A percentile compares a stretch with the other conserved stretches of the same genome.
phyloP scores from a whole-genome alignment of 92 coral and sea anemone species.

The Epizoanthus rinbou region DNA sequence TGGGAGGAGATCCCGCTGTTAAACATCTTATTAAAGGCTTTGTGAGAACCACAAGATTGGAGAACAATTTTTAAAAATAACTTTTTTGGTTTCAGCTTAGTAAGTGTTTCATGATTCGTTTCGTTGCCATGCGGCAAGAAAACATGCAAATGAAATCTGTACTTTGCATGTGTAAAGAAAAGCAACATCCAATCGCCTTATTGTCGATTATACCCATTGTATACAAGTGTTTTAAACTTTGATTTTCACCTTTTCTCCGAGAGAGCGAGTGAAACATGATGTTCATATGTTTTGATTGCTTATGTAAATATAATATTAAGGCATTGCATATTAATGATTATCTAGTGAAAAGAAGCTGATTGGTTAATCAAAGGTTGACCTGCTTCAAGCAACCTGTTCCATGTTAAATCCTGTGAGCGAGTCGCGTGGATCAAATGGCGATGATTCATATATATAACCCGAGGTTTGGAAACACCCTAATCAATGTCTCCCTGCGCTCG shows the following conservation, averaged over 20 bases:
- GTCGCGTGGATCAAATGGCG: constrained; percentile 43
- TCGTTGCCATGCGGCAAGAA: too few relatives aligned
- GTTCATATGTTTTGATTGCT: constrained; percentile 8
- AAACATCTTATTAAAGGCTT: too few relatives aligned
- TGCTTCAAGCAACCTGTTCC: constrained; percentile 43
- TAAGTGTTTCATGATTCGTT: too few relatives aligned
- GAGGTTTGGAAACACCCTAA: constrained; percentile 41
- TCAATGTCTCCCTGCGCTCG: constrained; percentile 28
- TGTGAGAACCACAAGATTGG: too few relatives aligned
- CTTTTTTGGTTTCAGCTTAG: too few relatives aligned
- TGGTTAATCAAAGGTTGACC: constrained; percentile 14
- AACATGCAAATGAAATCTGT: too few relatives aligned
- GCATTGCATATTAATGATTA: constrained; percentile 29
- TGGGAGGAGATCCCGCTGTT: too few relatives aligned
- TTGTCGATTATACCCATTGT: not conserved
- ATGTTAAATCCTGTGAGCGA: constrained; percentile 24
- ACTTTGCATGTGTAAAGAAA: too few relatives aligned
- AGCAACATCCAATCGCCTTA: not conserved
- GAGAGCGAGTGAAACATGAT: not conserved
- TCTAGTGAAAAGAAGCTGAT: constrained; percentile 11
- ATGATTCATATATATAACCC: constrained; percentile 38
- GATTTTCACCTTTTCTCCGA: not conserved
- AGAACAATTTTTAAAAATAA: too few relatives aligned
- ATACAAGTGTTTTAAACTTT: not conserved
- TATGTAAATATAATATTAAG: constrained; percentile 21